Evolutionary conservation across 2,113 vertebrate species (phyloP).

Genomic region (Panthera uncia): DNA sequence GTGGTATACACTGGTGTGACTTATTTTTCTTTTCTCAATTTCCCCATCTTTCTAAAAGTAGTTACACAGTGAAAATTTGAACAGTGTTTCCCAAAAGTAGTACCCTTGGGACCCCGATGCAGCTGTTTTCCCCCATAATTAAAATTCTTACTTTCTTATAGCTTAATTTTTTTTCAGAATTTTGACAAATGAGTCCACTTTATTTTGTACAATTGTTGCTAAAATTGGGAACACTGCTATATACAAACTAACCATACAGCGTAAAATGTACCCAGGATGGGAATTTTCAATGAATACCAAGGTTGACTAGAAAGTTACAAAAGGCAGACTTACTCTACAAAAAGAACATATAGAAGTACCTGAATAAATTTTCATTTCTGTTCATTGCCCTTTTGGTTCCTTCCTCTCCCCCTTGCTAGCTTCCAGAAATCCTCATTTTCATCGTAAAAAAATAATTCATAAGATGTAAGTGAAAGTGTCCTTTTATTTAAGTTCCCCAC

Average conservation of each 20-base stretch:
- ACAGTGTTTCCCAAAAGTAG: neutral
- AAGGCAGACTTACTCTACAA: neutral
- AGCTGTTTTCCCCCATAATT: neutral
- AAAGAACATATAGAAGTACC: neutral
- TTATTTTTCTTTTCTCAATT: neutral
- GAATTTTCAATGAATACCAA: slow-evolving; percentile 9
- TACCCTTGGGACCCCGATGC: neutral
- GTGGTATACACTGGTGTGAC: neutral
- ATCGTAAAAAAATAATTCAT: neutral
- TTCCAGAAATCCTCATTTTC: slow-evolving; percentile 32
- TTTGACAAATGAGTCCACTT: neutral
- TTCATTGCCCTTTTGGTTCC: neutral
- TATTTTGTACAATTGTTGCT: neutral
- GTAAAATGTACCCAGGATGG: slow-evolving; percentile 9
- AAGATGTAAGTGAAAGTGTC: slow-evolving; percentile 20
- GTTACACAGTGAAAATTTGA: neutral
- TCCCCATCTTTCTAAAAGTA: slow-evolving; percentile 21
- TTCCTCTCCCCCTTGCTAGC: neutral
- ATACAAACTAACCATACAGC: neutral
- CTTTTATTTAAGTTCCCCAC: slow-evolving; percentile 15
- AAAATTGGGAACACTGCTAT: neutral
- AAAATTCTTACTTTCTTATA: slow-evolving; percentile 16
- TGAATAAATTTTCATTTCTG: neutral
- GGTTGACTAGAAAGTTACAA: neutral
- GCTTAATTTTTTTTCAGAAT: neutral